Conservation (phyloP, 2,888 invertebrate species). For the Patella caerulea region DNA sequence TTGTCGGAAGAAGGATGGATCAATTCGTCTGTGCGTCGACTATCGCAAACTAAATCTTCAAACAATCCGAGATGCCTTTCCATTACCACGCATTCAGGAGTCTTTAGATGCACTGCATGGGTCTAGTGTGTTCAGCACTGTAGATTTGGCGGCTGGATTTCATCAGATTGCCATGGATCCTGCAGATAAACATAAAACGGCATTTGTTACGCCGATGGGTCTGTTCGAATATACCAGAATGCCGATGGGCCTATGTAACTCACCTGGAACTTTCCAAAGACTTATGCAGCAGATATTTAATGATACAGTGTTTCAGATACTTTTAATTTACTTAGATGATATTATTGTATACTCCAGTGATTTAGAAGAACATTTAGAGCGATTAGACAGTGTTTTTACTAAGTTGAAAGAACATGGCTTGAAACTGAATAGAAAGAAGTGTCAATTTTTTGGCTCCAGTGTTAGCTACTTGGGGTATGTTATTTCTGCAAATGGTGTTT, state of each 20-base stretch:
- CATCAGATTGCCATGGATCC: conserved; percentile 32
- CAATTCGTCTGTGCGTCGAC: too few species aligned
- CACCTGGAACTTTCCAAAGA: conserved; percentile 25
- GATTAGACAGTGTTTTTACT: conserved; percentile 29
- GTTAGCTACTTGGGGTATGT: conserved; percentile 38
- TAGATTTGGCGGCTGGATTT: conserved; percentile 7
- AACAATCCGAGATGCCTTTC: too few species aligned
- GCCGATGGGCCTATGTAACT: conserved; percentile 24
- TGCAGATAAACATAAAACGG: conserved; percentile 35
- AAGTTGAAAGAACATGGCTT: conserved; percentile 28
- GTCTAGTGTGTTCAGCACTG: too few species aligned
- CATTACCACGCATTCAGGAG: too few species aligned
- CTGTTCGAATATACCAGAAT: conserved; percentile 31
- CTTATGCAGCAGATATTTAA: conserved; percentile 32
- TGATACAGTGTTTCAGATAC: conserved; percentile 18
- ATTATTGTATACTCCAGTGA: conserved; percentile 29
- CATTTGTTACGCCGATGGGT: conserved; percentile 29
- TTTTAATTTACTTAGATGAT: conserved; percentile 30
- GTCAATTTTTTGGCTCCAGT: conserved; percentile 31
- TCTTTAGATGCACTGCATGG: too few species aligned
- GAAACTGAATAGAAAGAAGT: conserved; percentile 33
- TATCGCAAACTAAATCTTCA: too few species aligned
- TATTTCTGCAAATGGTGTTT: conserved; percentile 28
- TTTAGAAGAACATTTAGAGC: conserved; percentile 27
- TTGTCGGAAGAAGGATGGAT: too few species aligned